Conservation (phyloP, 2,113 vertebrate genomes). For the Cheirogaleus medius region DNA sequence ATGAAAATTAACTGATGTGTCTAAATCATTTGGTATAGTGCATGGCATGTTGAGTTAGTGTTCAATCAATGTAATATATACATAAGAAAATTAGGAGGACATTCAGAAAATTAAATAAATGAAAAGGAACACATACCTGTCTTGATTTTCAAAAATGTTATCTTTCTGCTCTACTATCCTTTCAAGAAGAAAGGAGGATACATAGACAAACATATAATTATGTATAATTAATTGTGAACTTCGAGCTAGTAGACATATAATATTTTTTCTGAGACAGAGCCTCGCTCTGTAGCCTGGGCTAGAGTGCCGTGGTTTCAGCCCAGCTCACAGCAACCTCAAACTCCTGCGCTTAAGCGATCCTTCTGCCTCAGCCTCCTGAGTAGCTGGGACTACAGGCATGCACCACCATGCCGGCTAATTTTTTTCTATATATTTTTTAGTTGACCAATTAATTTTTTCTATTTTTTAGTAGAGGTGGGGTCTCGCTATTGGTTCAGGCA, state of each 20-base stretch:
- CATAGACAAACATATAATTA: background rate
- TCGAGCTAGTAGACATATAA: background rate
- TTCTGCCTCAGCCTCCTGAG: too few relatives aligned
- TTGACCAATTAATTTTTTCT: too few relatives aligned
- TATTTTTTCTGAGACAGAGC: too few relatives aligned
- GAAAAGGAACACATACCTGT: background rate
- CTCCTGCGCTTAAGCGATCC: too few relatives aligned
- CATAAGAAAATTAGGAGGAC: background rate
- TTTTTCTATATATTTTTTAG: too few relatives aligned
- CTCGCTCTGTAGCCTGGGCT: too few relatives aligned
- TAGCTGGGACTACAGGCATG: too few relatives aligned
- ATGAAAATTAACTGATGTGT: background rate
- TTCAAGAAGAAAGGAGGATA: background rate
- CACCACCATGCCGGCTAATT: too few relatives aligned
- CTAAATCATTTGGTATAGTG: background rate
- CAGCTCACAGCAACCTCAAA: too few relatives aligned
- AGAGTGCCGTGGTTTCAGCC: too few relatives aligned
- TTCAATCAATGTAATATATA: background rate
- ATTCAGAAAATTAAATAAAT: constrained; percentile 22
- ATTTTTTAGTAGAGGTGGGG: too few relatives aligned
- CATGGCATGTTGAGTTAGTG: background rate
- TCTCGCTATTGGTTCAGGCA: too few relatives aligned
- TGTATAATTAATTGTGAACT: background rate
- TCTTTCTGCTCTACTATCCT: background rate
- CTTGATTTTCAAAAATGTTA: background rate